Evolutionary conservation across 2,888 invertebrate genomes (phyloP).

Genomic region (Lasius platythorax): DNA sequence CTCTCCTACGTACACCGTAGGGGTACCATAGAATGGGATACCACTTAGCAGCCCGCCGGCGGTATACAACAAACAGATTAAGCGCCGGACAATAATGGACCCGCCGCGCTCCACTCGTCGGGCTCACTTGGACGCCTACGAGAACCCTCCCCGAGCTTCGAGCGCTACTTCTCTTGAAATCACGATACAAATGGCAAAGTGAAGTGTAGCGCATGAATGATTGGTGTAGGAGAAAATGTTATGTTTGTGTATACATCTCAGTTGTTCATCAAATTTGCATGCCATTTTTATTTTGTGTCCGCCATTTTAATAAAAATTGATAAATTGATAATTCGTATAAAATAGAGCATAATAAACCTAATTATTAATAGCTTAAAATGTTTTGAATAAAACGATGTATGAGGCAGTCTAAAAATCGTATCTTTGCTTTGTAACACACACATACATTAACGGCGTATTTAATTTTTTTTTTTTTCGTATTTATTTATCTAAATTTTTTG

Average conservation of each 20-base stretch:
- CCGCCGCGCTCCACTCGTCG: slow-evolving; percentile 62
- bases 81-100: slow-evolving; percentile 81
- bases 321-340: not conserved
- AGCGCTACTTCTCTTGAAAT: slow-evolving; percentile 69
- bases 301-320: not conserved
- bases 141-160: slow-evolving; percentile 59
- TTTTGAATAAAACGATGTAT: not conserved
- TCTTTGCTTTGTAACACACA: not conserved
- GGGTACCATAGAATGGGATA: slow-evolving; percentile 81
- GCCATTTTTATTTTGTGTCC: not conserved
- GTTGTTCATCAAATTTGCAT: not conserved
- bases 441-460: not conserved
- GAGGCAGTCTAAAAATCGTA: not conserved
- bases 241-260: not conserved
- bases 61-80: slow-evolving; percentile 85
- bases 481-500: not conserved
- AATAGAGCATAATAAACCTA: not conserved
- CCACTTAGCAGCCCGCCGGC: slow-evolving; percentile 84
- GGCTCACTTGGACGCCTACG: slow-evolving; percentile 48
- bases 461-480: not conserved
- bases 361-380: not conserved
- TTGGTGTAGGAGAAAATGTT: slow-evolving; percentile 10
- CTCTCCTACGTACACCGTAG: slow-evolving; percentile 64
- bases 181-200: slow-evolving; percentile 53
- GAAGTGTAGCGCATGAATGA: slow-evolving; percentile 41